Percentiles rank a stretch among this genome's conserved stretches.
phyloP scores from a whole-genome alignment of 1,140 invertebrate genomes.

The Ganaspis sp. region DNA sequence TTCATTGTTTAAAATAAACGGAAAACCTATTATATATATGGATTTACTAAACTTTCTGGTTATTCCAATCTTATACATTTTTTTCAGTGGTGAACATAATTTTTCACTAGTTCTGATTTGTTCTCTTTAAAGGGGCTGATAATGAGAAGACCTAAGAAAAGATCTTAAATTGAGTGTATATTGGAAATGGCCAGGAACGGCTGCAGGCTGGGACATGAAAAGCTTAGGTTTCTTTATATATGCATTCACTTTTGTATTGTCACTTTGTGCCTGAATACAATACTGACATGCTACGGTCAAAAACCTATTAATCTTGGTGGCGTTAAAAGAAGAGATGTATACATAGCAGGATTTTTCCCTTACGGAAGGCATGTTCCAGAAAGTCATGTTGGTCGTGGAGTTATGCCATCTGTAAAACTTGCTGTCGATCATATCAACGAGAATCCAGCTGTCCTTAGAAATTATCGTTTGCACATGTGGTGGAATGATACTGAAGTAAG shows the following conservation, averaged over 20 bases:
- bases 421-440: slow-evolving; percentile 95
- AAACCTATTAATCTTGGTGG: slow-evolving; percentile 78
- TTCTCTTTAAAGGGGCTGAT: neutral
- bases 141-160: slow-evolving; percentile 6
- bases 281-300: slow-evolving; percentile 68
- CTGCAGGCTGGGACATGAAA: slow-evolving; percentile 5
- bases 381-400: slow-evolving; percentile 85
- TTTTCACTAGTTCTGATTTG: too few relatives aligned
- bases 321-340: slow-evolving; percentile 82
- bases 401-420: slow-evolving; percentile 94
- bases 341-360: slow-evolving; percentile 95
- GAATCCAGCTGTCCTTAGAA: slow-evolving; percentile 86
- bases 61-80: too few relatives aligned
- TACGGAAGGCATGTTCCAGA: slow-evolving; percentile 84
- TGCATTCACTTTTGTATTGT: slow-evolving; percentile 38
- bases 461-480: slow-evolving; percentile 94
- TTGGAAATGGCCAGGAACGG: slow-evolving; percentile 29
- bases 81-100: too few relatives aligned
- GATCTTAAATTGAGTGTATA: neutral
- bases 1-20: too few relatives aligned
- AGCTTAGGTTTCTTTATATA: neutral
- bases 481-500: slow-evolving; percentile 96
- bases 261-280: slow-evolving; percentile 60
- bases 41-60: too few relatives aligned
- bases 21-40: too few relatives aligned